Base-by-base conservation (phyloP, 2,797 vertebrate genomes). In the Tapirus indicus region DNA sequence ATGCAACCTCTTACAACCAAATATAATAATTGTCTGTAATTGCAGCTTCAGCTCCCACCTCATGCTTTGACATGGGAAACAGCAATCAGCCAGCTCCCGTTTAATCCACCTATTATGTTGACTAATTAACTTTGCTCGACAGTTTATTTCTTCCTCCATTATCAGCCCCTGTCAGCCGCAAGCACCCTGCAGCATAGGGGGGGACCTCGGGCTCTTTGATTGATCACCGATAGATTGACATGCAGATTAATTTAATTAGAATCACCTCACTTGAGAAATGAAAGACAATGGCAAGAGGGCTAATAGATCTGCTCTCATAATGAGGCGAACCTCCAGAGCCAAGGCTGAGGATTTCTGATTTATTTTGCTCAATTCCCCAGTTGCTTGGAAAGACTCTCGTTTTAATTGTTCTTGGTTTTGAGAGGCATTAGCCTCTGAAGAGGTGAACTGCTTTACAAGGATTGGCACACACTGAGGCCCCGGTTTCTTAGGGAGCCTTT, bases 221-320 rank as follows among this genome's bases (percentile, higher is more conserved):
- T 99, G 99, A 99, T 99, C 99, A 99, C 99, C 99, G 97, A 99
- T 99, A 99, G 99, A 99, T 99, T 99, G 99, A 99, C 99, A 99
- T 99, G 99, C 98, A 99, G 99, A 99, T 99, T 99, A 99, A 99
- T 99, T 99, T 99, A 99, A 99, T 99, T 99, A 99, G 99, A 99
- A 99, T 99, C 98, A 99, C 98, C 98, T 99, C 99, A 99, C 99
- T 99, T 99, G 98, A 99, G 99, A 99, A 98, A 99, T 98, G 99
- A 99, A 99, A 99, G 99, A 99, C 99, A 99, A 99, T 98, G 98
- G 98, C 98, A 98, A 98, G 98, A 98, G 98, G 98, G 98, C 99
- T 99, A 99, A 99, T 99, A 99, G 99, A 99, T 99, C 98, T 98
- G 99, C 98, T 99, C 98, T 99, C 98, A 98, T 99, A 99, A 99